phyloP scores from a whole-genome alignment of 2,888 invertebrate genomes.

The Heliconius erato region DNA sequence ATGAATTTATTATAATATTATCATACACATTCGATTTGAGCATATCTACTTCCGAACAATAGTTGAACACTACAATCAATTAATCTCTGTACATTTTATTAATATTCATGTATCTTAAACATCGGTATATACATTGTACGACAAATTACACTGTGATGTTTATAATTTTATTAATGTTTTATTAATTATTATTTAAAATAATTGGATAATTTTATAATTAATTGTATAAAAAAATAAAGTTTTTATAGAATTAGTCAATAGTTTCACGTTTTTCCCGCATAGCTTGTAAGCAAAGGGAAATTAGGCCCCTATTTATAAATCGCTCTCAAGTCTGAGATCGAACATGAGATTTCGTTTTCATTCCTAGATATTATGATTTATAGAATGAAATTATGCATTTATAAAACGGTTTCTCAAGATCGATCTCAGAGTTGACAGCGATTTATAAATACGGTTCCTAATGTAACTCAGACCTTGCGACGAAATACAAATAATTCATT shows the following conservation, averaged over 20 bases:
- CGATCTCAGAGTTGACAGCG: too few species aligned
- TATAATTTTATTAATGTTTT: background rate
- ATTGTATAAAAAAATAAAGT: conserved; percentile 2
- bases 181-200: too few species aligned
- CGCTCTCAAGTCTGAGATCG: too few species aligned
- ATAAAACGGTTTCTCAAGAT: too few species aligned
- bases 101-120: conserved; percentile 40
- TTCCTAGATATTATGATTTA: too few species aligned
- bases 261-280: background rate
- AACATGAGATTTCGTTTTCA: too few species aligned
- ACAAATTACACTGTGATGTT: conserved; percentile 31
- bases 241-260: background rate
- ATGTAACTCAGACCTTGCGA: too few species aligned
- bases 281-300: too few species aligned
- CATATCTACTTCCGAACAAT: conserved; percentile 62
- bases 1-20: conserved; percentile 48
- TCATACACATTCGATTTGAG: conserved; percentile 67
- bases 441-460: too few species aligned
- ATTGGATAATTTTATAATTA: background rate
- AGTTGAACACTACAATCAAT: conserved; percentile 56
- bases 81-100: conserved; percentile 66
- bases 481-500: background rate
- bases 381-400: too few species aligned
- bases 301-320: too few species aligned
- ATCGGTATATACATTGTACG: conserved; percentile 35